phyloP scores from a whole-genome alignment of 2,113 vertebrate species.

The Diadophis punctatus region DNA sequence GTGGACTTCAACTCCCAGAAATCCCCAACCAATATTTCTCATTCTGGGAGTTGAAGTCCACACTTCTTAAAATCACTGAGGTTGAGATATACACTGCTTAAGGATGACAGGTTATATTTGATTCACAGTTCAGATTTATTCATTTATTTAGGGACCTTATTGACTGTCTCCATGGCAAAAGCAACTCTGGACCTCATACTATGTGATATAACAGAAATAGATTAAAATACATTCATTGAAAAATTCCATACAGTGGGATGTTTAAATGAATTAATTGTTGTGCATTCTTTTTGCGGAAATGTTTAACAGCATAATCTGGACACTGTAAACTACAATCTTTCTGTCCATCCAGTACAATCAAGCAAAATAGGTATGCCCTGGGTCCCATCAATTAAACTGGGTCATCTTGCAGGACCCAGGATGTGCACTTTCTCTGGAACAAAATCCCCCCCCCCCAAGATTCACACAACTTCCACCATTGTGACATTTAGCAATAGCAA shows the following conservation, averaged over 20 bases:
- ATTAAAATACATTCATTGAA: neutral
- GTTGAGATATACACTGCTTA: neutral
- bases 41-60: neutral
- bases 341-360: neutral
- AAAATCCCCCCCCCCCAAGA: neutral
- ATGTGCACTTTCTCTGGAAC: neutral
- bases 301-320: neutral
- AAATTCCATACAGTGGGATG: neutral
- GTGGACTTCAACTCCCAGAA: neutral
- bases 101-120: neutral
- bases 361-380: neutral
- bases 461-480: neutral
- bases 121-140: neutral
- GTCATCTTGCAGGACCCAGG: neutral
- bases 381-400: neutral
- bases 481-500: neutral
- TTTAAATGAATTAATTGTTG: neutral
- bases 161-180: neutral
- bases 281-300: neutral
- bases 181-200: neutral
- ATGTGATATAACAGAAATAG: neutral
- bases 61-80: neutral
- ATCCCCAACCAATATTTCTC: neutral
- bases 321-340: neutral
- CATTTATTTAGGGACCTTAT: neutral